Conservation (phyloP, 1,140 invertebrate genomes). For the Stegodyphus mimosarum region DNA sequence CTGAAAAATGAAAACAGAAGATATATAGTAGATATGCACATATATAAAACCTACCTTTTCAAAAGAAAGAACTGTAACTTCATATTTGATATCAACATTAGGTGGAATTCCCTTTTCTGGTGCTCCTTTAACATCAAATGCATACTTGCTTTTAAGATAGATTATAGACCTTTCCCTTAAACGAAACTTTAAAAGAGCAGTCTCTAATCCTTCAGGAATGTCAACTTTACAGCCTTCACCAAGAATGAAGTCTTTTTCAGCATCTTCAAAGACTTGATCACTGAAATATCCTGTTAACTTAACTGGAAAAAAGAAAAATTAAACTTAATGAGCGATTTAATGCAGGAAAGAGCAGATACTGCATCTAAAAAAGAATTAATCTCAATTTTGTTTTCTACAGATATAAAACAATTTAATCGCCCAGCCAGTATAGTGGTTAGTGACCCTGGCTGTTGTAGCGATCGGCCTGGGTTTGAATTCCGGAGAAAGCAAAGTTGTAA, state of each 20-base stretch:
- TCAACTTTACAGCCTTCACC: conserved; percentile 84
- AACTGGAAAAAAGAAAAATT: conserved; percentile 72
- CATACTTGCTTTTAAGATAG: conserved; percentile 82
- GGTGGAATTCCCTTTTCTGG: conserved; percentile 81
- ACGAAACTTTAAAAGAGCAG: conserved; percentile 84
- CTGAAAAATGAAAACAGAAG: too few species aligned
- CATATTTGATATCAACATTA: conserved; percentile 75
- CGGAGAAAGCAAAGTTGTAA: too few species aligned
- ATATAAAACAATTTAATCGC: too few species aligned
- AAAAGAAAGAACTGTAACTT: conserved; percentile 72
- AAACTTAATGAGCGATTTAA: too few species aligned
- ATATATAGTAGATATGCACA: too few species aligned
- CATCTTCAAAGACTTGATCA: conserved; percentile 77
- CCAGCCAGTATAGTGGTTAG: too few species aligned
- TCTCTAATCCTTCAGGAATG: conserved; percentile 87
- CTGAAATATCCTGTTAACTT: conserved; percentile 80
- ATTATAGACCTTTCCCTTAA: conserved; percentile 83
- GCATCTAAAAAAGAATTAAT: neutral
- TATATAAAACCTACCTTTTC: conserved; percentile 13
- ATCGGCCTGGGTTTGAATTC: too few species aligned
- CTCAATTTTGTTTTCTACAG: neutral
- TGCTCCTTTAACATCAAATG: conserved; percentile 81
- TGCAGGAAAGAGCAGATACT: too few species aligned
- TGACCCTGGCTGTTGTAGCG: too few species aligned
- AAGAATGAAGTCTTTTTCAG: conserved; percentile 83